These are phyloP conservation scores for Drusus annulatus DNA, from an alignment of 1,140 invertebrate genomes.

Conservation along the genomic window DNA sequence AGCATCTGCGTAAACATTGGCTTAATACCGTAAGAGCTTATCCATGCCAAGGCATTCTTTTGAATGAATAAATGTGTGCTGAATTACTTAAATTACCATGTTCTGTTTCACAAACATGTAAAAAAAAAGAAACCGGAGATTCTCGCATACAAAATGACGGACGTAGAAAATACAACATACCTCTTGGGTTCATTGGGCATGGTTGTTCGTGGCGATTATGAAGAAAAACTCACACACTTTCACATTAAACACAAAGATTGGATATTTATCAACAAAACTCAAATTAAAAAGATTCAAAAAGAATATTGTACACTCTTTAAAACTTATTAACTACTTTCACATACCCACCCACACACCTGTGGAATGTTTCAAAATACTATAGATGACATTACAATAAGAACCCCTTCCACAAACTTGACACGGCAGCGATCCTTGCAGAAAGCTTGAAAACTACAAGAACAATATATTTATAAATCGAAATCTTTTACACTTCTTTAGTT, in stretches of 20 bases:
- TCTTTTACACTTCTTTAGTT: too few species aligned
- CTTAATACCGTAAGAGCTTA: background rate
- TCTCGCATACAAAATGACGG: slow-evolving; percentile 25
- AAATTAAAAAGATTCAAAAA: slow-evolving; percentile 17
- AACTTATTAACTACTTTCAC: slow-evolving; percentile 47
- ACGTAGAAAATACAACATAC: slow-evolving; percentile 4
- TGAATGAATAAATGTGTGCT: slow-evolving; percentile 12
- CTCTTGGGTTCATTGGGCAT: slow-evolving; percentile 5
- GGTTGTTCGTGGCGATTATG: background rate
- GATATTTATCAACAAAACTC: slow-evolving; percentile 22
- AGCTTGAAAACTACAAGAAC: too few species aligned
- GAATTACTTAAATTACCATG: background rate
- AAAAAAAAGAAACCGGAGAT: slow-evolving; percentile 24
- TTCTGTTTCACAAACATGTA: background rate
- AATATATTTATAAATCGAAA: too few species aligned
- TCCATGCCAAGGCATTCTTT: background rate
- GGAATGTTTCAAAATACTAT: slow-evolving; percentile 38
- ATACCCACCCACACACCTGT: slow-evolving; percentile 47
- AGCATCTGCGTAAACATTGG: slow-evolving; percentile 23
- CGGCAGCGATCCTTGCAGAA: too few species aligned
- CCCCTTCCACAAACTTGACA: too few species aligned
- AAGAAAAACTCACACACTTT: slow-evolving; percentile 10
- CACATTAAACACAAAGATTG: slow-evolving; percentile 31
- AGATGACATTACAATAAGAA: too few species aligned
- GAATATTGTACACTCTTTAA: slow-evolving; percentile 24